Conservation (phyloP, 2,113 vertebrate genomes). For the Gracilinanus agilis region DNA sequence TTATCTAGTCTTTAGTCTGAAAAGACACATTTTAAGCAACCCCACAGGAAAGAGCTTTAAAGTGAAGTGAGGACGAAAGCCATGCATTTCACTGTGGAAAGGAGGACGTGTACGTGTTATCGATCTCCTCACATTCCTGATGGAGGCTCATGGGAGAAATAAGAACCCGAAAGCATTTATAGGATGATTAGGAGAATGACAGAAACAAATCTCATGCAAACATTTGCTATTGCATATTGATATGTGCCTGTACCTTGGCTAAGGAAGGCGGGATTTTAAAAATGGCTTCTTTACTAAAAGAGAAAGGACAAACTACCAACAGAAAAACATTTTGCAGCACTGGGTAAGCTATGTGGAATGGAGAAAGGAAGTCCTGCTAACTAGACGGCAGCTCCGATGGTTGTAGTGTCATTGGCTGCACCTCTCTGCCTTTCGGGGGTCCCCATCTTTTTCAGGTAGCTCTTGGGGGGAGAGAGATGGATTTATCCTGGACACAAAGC, state of each 20-base stretch:
- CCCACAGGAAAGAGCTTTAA: slow-evolving; percentile 73
- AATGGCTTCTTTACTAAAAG: slow-evolving; percentile 68
- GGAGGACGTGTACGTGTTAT: slow-evolving; percentile 55
- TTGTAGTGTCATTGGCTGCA: slow-evolving; percentile 38
- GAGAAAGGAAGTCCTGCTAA: slow-evolving; percentile 56
- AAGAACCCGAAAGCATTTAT: slow-evolving; percentile 75
- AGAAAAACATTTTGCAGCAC: slow-evolving; percentile 61
- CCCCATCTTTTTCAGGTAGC: neutral
- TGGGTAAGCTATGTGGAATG: slow-evolving; percentile 61
- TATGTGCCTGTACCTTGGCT: slow-evolving; percentile 71
- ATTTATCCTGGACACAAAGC: neutral
- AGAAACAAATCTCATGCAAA: slow-evolving; percentile 80
- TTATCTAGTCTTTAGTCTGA: slow-evolving; percentile 71
- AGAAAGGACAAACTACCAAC: slow-evolving; percentile 63
- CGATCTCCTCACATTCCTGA: slow-evolving; percentile 73
- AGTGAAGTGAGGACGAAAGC: slow-evolving; percentile 69
- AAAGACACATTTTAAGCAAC: slow-evolving; percentile 76
- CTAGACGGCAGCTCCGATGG: slow-evolving; percentile 45
- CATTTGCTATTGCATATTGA: slow-evolving; percentile 77
- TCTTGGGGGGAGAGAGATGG: neutral
- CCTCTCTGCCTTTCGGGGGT: neutral
- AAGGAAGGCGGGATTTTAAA: slow-evolving; percentile 75
- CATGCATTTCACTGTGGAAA: slow-evolving; percentile 69
- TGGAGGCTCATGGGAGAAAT: slow-evolving; percentile 74
- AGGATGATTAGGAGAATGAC: slow-evolving; percentile 69